These are phyloP conservation scores for Galemys pyrenaicus DNA, from an alignment of 2,113 vertebrate genomes.

Conservation along the genomic window DNA sequence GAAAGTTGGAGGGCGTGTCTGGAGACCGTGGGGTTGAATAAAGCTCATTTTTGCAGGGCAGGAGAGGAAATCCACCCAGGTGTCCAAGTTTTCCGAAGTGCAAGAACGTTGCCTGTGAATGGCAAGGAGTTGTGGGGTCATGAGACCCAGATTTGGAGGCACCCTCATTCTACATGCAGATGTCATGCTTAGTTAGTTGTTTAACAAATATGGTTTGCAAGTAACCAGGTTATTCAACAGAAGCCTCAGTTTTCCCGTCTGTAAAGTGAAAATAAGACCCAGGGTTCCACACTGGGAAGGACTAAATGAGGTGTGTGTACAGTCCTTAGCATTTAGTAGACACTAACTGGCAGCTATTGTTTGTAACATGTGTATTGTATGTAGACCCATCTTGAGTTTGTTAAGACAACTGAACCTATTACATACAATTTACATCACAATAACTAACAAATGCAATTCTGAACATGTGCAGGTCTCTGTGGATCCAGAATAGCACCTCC, in stretches of 20 bases:
- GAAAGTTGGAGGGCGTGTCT: not conserved
- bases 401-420: not conserved
- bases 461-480: constrained; percentile 24
- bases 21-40: not conserved
- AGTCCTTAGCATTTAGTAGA: not conserved
- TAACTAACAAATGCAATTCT: not conserved
- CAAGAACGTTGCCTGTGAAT: not conserved
- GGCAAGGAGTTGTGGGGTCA: not conserved
- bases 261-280: not conserved
- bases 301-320: not conserved
- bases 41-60: not conserved
- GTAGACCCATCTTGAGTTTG: not conserved
- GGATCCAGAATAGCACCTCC: not conserved
- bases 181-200: not conserved
- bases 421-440: not conserved
- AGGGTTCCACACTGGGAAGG: not conserved
- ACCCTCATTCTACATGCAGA: not conserved
- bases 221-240: not conserved
- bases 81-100: not conserved
- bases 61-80: not conserved
- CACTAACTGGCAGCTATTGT: not conserved
- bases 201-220: not conserved
- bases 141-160: not conserved
- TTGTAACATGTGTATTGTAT: not conserved
- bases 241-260: not conserved